Evolutionary conservation across 2,888 invertebrate species (phyloP).

Genomic region (Trichogramma dendrolimi): DNA sequence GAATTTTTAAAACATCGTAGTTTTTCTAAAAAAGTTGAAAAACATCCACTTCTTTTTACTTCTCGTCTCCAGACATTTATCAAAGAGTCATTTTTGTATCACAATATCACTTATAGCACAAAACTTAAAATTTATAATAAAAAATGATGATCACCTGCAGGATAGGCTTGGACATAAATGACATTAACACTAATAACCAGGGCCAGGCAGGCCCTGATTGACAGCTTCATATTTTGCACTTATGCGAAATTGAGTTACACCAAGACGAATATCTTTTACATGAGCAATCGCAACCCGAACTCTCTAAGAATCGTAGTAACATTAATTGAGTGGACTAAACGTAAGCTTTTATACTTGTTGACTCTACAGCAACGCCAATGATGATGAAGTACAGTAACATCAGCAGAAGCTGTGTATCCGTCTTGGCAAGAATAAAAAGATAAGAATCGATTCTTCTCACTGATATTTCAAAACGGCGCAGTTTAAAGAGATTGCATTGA

Average conservation of each 20-base stretch:
- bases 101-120: neutral
- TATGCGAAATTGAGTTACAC: neutral
- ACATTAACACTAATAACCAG: constrained; percentile 7
- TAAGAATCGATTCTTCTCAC: neutral
- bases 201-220: constrained; percentile 15
- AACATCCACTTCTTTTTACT: too few species aligned
- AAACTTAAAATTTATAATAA: neutral
- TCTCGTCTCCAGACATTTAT: too few species aligned
- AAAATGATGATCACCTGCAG: constrained; percentile 22
- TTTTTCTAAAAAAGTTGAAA: too few species aligned
- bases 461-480: neutral
- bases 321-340: constrained; percentile 16
- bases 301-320: constrained; percentile 18
- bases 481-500: too few species aligned
- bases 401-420: neutral
- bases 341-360: constrained; percentile 25
- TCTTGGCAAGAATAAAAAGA: neutral
- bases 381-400: neutral
- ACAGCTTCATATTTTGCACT: constrained; percentile 8
- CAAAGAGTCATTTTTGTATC: too few species aligned
- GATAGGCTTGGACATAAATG: constrained; percentile 4
- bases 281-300: neutral
- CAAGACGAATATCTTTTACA: neutral
- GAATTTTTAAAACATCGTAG: too few species aligned
- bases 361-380: constrained; percentile 9